phyloP scores from a whole-genome alignment of 2,113 vertebrate genomes.

The Rousettus leschenaultii region DNA sequence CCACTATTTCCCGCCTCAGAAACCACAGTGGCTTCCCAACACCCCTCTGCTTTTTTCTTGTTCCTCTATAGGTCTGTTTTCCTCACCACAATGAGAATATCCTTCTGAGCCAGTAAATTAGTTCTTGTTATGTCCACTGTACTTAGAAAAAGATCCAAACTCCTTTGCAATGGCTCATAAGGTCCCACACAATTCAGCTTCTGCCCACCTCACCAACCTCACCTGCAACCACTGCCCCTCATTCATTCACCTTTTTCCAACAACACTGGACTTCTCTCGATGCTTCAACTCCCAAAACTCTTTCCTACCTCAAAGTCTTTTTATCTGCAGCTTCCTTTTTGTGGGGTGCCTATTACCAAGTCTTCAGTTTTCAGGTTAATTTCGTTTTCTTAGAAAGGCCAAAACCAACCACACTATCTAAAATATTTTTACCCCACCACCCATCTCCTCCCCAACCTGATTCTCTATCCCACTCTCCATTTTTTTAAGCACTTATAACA shows the following conservation, averaged over 20 bases:
- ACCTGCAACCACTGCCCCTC: background rate
- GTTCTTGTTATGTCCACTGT: background rate
- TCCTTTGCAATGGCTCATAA: background rate
- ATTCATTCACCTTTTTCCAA: background rate
- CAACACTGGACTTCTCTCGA: background rate
- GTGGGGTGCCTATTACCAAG: background rate
- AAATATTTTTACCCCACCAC: background rate
- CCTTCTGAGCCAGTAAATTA: background rate
- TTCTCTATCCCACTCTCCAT: background rate
- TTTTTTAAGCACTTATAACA: background rate
- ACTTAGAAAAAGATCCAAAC: background rate
- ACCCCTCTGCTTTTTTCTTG: background rate
- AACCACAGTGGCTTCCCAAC: background rate
- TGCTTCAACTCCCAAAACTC: background rate
- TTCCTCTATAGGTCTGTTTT: background rate
- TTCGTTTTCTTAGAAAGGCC: background rate
- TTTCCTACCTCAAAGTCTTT: background rate
- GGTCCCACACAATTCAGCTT: too few species aligned
- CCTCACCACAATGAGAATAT: background rate
- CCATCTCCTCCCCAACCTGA: background rate
- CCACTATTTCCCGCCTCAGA: background rate
- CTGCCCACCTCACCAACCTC: background rate
- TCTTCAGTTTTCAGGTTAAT: background rate
- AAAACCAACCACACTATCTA: background rate
- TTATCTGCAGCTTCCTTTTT: background rate